phyloP scores from a whole-genome alignment of 2,113 vertebrate genomes.

The Psittacula cyanocephala region DNA sequence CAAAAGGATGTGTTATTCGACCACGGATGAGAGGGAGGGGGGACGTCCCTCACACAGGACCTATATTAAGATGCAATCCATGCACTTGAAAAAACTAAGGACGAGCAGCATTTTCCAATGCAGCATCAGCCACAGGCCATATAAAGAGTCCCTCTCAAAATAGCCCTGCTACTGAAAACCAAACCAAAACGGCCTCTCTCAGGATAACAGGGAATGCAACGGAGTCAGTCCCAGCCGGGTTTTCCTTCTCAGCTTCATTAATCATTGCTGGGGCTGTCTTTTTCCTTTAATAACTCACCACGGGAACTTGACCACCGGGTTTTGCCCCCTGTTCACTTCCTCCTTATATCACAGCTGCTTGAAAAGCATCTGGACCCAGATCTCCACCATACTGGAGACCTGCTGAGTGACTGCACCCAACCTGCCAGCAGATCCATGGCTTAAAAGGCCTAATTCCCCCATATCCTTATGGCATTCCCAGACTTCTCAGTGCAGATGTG shows the following conservation, averaged over 20 bases:
- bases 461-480: accelerated
- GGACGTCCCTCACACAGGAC: background rate
- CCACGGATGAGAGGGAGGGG: background rate
- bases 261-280: background rate
- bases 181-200: background rate
- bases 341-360: background rate
- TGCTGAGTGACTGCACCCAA: background rate
- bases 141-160: conserved; percentile 11
- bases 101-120: background rate
- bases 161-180: background rate
- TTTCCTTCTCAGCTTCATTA: background rate
- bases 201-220: accelerated
- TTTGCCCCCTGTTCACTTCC: background rate
- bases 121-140: background rate
- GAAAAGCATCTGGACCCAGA: background rate
- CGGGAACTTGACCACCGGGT: background rate
- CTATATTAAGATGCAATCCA: background rate
- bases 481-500: background rate
- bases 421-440: background rate
- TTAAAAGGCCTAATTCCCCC: background rate
- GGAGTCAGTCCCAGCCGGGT: background rate
- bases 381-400: accelerated
- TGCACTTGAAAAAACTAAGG: background rate
- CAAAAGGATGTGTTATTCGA: background rate
- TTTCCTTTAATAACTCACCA: background rate